A percentile compares a stretch with the other conserved stretches of the same genome.
These are phyloP conservation scores for Heterotis niloticus DNA, from an alignment of 2,113 vertebrate genomes.

Conservation along the genomic window DNA sequence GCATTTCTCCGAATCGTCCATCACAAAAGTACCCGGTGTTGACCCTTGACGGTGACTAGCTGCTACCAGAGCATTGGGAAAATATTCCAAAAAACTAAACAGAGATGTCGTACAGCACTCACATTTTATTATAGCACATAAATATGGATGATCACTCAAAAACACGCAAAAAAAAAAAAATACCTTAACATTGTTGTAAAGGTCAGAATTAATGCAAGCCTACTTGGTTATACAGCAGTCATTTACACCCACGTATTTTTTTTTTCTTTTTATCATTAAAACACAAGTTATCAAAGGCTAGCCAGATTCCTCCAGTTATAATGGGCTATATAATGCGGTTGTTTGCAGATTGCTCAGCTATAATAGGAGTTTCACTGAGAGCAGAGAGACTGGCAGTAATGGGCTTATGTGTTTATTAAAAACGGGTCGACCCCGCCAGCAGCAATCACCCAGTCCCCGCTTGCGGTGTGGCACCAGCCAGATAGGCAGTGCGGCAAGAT, in stretches of 20 bases:
- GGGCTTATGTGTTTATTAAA: slow-evolving; percentile 4
- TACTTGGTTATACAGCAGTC: neutral
- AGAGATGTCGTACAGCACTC: neutral
- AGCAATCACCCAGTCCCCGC: neutral
- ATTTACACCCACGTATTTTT: neutral
- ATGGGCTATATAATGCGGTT: neutral
- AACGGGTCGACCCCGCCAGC: neutral
- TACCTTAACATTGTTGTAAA: neutral
- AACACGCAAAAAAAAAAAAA: neutral
- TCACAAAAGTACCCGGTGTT: too few species aligned
- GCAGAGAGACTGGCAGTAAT: neutral
- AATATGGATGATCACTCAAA: neutral
- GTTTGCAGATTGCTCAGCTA: neutral
- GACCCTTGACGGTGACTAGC: too few species aligned
- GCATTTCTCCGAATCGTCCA: too few species aligned
- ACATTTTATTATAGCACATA: neutral
- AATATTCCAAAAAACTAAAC: neutral
- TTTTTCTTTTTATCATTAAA: neutral
- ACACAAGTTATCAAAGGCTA: neutral
- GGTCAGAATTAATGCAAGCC: neutral
- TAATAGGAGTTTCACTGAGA: neutral
- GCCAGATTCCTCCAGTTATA: neutral
- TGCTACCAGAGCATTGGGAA: too few species aligned
- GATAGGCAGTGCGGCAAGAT: neutral
- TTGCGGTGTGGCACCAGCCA: neutral